phyloP scores from a whole-genome alignment of 2,113 vertebrate species.

The Propithecus coquereli region DNA sequence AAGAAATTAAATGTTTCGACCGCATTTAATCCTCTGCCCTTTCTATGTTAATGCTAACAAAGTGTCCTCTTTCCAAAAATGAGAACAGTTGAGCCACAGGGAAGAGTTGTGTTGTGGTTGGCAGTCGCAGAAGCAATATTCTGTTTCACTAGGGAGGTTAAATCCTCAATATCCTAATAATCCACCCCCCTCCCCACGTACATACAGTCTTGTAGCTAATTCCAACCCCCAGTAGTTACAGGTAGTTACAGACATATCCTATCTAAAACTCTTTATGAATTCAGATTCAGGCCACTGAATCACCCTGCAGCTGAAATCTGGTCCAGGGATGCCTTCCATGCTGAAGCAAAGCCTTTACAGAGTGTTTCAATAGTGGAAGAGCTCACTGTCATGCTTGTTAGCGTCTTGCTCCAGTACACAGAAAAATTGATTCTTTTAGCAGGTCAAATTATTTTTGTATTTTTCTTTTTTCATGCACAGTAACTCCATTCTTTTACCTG shows the following conservation, averaged over 20 bases:
- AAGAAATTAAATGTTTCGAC: slow-evolving; percentile 72
- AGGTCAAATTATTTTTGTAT: slow-evolving; percentile 75
- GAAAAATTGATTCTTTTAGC: slow-evolving; percentile 81
- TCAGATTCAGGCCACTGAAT: slow-evolving; percentile 56
- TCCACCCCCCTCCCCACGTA: neutral
- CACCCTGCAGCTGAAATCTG: neutral
- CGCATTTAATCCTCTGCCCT: slow-evolving; percentile 62
- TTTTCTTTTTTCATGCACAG: slow-evolving; percentile 68
- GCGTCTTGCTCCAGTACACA: slow-evolving; percentile 74
- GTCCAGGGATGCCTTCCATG: slow-evolving; percentile 11
- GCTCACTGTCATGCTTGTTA: slow-evolving; percentile 61
- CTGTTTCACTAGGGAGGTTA: slow-evolving; percentile 41
- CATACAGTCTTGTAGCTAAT: neutral
- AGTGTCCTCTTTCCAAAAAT: slow-evolving; percentile 68
- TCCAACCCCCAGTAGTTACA: neutral
- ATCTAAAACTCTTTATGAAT: slow-evolving; percentile 51
- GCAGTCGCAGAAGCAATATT: slow-evolving; percentile 50
- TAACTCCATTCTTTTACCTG: slow-evolving; percentile 71
- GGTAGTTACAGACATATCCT: neutral
- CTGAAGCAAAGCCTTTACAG: slow-evolving; percentile 51
- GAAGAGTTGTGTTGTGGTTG: slow-evolving; percentile 41
- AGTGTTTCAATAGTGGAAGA: slow-evolving; percentile 49
- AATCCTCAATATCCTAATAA: slow-evolving; percentile 57
- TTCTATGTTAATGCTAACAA: slow-evolving; percentile 71
- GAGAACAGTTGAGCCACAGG: slow-evolving; percentile 67